Evolutionary conservation across 2,797 vertebrate genomes (phyloP).

Genomic region (Lerista edwardsae): DNA sequence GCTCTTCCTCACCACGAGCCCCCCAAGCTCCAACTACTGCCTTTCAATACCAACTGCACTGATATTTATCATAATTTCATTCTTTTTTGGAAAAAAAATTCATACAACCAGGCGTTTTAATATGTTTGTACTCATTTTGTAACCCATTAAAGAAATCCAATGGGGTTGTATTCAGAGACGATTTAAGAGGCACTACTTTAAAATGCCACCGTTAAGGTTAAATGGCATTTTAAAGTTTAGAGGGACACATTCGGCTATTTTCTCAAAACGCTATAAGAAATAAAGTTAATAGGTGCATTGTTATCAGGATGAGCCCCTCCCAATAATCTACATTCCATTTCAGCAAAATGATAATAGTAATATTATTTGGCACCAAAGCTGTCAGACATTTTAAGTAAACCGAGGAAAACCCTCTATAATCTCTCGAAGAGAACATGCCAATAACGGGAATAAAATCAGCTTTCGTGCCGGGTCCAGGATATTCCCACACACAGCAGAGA

Average conservation of each 20-base stretch:
- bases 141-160: slow-evolving; percentile 24
- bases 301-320: slow-evolving; percentile 10
- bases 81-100: not conserved
- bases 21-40: not conserved
- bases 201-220: slow-evolving; percentile 27
- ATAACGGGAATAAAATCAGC: slow-evolving; percentile 41
- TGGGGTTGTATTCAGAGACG: not conserved
- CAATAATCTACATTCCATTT: not conserved
- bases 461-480: slow-evolving; percentile 29
- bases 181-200: slow-evolving; percentile 52
- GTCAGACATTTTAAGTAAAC: slow-evolving; percentile 29
- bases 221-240: slow-evolving; percentile 65
- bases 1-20: not conserved
- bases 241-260: slow-evolving; percentile 42
- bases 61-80: not conserved
- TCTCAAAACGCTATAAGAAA: slow-evolving; percentile 35
- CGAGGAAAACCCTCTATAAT: slow-evolving; percentile 33
- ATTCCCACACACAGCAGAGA: slow-evolving; percentile 20
- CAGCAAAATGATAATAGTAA: slow-evolving; percentile 5
- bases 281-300: slow-evolving; percentile 51
- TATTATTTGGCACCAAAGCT: slow-evolving; percentile 15
- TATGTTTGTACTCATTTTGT: slow-evolving; percentile 5
- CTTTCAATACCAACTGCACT: slow-evolving; percentile 27
- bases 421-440: slow-evolving; percentile 18
- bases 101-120: slow-evolving; percentile 14